Conservation (phyloP, 2,888 invertebrate genomes). For the Drosophila diplacantha region DNA sequence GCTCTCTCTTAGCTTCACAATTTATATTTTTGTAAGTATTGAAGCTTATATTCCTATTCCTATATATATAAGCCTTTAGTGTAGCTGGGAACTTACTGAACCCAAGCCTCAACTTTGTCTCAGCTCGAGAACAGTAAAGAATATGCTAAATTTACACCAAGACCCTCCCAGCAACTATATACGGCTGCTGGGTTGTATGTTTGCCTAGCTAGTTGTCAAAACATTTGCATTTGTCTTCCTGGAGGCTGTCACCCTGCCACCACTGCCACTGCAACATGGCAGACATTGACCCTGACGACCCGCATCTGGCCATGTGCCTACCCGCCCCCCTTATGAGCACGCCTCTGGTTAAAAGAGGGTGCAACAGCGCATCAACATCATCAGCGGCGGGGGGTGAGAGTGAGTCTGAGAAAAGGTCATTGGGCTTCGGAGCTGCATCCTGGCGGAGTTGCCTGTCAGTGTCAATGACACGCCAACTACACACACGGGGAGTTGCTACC, state of each 20-base stretch:
- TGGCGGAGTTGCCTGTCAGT: not conserved
- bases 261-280: conserved; percentile 4
- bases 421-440: conserved; percentile 34
- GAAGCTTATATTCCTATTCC: too few relatives aligned
- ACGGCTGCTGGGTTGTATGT: not conserved
- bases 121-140: not conserved
- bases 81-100: too few relatives aligned
- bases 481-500: not conserved
- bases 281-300: conserved; percentile 54
- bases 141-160: not conserved
- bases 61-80: too few relatives aligned
- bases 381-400: not conserved
- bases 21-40: not conserved
- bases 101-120: not conserved
- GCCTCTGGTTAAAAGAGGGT: not conserved
- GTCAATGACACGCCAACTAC: conserved; percentile 15
- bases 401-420: conserved; percentile 23
- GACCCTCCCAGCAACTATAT: too few relatives aligned
- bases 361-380: conserved; percentile 11
- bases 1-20: not conserved
- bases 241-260: conserved; percentile 2
- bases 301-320: conserved; percentile 44
- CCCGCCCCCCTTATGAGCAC: not conserved
- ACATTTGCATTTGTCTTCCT: conserved; percentile 47
- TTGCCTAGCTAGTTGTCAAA: conserved; percentile 25